A percentile compares a stretch with the other conserved stretches of the same genome.
phyloP scores from a whole-genome alignment of 2,797 vertebrate genomes.

The Thalassophryne amazonica region DNA sequence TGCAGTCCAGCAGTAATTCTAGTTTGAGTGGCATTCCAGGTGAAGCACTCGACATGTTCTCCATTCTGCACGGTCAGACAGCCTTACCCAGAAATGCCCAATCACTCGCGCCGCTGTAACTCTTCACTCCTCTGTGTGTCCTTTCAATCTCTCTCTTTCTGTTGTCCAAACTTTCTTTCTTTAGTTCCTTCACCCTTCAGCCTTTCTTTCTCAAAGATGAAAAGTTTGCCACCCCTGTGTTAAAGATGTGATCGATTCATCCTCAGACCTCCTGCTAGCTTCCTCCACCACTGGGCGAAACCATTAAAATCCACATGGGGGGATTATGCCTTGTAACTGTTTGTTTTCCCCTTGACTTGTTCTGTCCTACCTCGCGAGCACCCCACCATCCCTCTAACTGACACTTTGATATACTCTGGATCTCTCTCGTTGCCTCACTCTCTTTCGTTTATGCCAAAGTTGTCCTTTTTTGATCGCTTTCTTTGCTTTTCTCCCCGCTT shows the following conservation, averaged over 20 bases:
- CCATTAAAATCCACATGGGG: slow-evolving; percentile 60
- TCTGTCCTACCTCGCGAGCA: slow-evolving; percentile 19
- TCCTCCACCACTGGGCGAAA: slow-evolving; percentile 49
- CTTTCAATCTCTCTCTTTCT: slow-evolving; percentile 1
- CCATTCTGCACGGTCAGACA: slow-evolving; percentile 45
- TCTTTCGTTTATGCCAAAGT: slow-evolving; percentile 10
- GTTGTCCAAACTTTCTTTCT: slow-evolving; percentile 1
- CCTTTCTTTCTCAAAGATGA: slow-evolving; percentile 50
- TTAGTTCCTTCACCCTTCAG: slow-evolving; percentile 43
- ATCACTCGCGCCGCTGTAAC: slow-evolving; percentile 11
- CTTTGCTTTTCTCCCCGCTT: slow-evolving; percentile 39
- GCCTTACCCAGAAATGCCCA: slow-evolving; percentile 44
- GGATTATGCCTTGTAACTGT: slow-evolving; percentile 40
- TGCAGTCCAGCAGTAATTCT: slow-evolving; percentile 25
- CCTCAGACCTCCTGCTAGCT: slow-evolving; percentile 25
- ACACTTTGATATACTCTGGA: slow-evolving; percentile 6
- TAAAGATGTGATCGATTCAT: slow-evolving; percentile 65
- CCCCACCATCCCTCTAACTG: slow-evolving; percentile 17
- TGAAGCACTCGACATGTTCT: slow-evolving; percentile 37
- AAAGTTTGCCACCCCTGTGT: slow-evolving; percentile 50
- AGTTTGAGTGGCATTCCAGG: slow-evolving; percentile 24
- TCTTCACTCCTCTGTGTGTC: slow-evolving; percentile 12
- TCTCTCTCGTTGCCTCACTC: slow-evolving; percentile 18
- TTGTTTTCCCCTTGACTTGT: slow-evolving; percentile 42
- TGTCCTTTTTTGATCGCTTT: slow-evolving; percentile 49